phyloP scores from a whole-genome alignment of 2,888 invertebrate species.

The Leucozona laternaria region DNA sequence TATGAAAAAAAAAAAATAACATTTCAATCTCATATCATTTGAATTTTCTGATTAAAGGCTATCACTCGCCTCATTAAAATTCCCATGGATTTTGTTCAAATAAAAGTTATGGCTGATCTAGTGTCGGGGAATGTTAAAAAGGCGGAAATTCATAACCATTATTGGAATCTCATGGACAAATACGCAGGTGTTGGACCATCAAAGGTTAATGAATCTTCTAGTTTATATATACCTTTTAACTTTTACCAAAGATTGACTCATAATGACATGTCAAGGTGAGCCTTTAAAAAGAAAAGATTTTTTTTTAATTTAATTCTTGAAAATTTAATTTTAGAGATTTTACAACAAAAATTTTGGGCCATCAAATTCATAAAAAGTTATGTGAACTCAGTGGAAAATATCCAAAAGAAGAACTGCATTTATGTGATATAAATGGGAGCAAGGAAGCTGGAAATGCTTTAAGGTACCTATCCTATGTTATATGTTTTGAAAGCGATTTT shows the following conservation, averaged over 20 bases:
- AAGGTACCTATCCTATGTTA: constrained; percentile 81
- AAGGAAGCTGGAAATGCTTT: constrained; percentile 89
- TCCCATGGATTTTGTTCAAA: neutral
- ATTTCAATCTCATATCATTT: too few species aligned
- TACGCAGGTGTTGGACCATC: constrained; percentile 88
- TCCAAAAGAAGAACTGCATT: constrained; percentile 75
- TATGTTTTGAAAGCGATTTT: too few species aligned
- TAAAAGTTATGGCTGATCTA: constrained; percentile 88
- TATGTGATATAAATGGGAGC: constrained; percentile 93
- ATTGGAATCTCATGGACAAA: constrained; percentile 86
- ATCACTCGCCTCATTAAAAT: constrained; percentile 15
- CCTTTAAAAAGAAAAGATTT: too few species aligned
- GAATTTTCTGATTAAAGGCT: constrained; percentile 7
- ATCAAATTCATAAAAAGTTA: constrained; percentile 31
- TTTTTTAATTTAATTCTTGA: neutral
- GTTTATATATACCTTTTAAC: neutral
- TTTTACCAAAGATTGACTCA: neutral
- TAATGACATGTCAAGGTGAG: neutral
- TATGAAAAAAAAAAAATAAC: too few species aligned
- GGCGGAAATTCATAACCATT: constrained; percentile 85
- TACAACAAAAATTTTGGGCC: constrained; percentile 84
- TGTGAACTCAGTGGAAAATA: constrained; percentile 42
- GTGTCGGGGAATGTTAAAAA: too few species aligned
- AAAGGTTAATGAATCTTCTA: constrained; percentile 83
- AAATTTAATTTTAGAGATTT: constrained; percentile 85